Evolutionary conservation across 2,797 vertebrate genomes (phyloP).

Genomic region (Cynodonichthys magdalenae): DNA sequence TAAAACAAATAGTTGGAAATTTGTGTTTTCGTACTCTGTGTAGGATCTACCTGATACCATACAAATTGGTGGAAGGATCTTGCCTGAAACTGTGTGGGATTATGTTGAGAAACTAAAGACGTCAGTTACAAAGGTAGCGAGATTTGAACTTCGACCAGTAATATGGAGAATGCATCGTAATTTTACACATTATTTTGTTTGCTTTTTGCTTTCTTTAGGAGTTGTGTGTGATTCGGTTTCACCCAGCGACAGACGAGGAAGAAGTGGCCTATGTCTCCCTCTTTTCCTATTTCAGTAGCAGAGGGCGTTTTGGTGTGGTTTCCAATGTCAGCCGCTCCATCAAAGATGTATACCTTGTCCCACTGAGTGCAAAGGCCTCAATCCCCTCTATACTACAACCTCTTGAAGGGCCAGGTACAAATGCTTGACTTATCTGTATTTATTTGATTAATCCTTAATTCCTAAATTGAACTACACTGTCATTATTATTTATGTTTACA

Average conservation of each 20-base stretch:
- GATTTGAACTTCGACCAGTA: neutral
- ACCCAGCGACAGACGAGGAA: conserved; percentile 96
- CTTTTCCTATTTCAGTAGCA: conserved; percentile 99
- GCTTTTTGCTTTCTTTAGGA: conserved; percentile 81
- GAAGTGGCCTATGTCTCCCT: conserved; percentile 97
- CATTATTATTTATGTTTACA: neutral
- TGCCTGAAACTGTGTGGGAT: conserved; percentile 97
- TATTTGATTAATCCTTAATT: too few relatives aligned
- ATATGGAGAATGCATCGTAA: neutral
- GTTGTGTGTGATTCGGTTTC: conserved; percentile 95
- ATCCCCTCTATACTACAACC: conserved; percentile 93
- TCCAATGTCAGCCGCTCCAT: conserved; percentile 92
- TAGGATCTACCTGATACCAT: conserved; percentile 97
- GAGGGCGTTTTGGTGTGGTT: conserved; percentile 95
- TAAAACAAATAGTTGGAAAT: conserved; percentile 5
- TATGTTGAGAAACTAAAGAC: conserved; percentile 96
- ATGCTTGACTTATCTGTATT: conserved; percentile 22
- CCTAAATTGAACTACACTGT: too few relatives aligned
- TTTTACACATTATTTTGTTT: conserved; percentile 17
- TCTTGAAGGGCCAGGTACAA: conserved; percentile 93
- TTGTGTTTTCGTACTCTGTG: conserved; percentile 48
- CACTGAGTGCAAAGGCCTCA: conserved; percentile 90
- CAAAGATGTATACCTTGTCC: conserved; percentile 98
- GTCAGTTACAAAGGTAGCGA: conserved; percentile 89
- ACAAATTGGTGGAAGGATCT: conserved; percentile 94